Percentiles rank a stretch among this genome's conserved stretches.
Conservation (phyloP, 2,797 vertebrate species). For the Microctenopoma steveboyesi region DNA sequence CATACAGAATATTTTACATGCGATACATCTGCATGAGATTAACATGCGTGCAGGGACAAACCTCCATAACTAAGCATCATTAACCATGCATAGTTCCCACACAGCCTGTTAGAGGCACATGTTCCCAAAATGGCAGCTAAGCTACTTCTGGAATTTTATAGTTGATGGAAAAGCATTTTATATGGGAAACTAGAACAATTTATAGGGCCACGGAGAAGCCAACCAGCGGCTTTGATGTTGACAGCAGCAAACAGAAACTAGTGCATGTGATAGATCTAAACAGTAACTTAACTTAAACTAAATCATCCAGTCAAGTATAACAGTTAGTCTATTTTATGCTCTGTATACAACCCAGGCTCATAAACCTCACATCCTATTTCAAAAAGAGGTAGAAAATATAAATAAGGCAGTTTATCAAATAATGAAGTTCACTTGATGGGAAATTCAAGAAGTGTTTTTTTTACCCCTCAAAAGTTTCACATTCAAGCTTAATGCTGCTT, state of each 20-base stretch:
- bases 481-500: constrained; percentile 20
- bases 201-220: constrained; percentile 52
- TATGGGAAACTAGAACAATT: constrained; percentile 63
- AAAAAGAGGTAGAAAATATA: background rate
- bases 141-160: constrained; percentile 46
- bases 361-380: constrained; percentile 8
- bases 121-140: constrained; percentile 51
- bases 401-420: background rate
- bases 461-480: constrained; percentile 17
- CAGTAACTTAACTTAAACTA: background rate
- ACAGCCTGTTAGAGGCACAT: constrained; percentile 39
- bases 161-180: constrained; percentile 62
- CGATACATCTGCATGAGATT: background rate
- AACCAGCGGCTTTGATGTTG: constrained; percentile 58
- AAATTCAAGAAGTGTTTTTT: constrained; percentile 18
- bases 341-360: constrained; percentile 2
- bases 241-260: constrained; percentile 53
- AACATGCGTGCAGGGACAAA: constrained; percentile 13
- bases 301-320: constrained; percentile 16
- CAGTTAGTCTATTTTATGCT: constrained; percentile 8
- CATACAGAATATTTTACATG: background rate
- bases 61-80: background rate
- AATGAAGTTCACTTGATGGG: constrained; percentile 18
- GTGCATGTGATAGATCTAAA: constrained; percentile 26
- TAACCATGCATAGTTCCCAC: constrained; percentile 11